phyloP scores from a whole-genome alignment of 2,888 invertebrate genomes.

The Lacanobia wlatinum region DNA sequence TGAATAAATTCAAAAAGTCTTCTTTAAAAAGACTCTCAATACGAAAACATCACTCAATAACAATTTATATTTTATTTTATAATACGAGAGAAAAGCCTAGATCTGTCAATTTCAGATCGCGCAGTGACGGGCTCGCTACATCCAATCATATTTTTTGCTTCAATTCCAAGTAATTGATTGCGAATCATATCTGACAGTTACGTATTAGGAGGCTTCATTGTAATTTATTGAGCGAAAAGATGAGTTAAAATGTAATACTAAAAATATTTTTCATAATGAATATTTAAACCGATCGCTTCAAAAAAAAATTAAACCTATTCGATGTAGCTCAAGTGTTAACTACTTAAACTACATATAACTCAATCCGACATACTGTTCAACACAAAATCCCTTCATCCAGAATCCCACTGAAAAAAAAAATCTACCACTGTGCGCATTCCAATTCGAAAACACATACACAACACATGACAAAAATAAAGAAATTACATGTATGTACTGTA shows the following conservation, averaged over 20 bases:
- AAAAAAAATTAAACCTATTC: not conserved
- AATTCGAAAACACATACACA: conserved; percentile 71
- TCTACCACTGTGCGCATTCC: conserved; percentile 69
- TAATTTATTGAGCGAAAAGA: conserved; percentile 46
- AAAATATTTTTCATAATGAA: not conserved
- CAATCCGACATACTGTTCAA: conserved; percentile 52
- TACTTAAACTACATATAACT: conserved; percentile 45
- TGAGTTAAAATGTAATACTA: conserved; percentile 24
- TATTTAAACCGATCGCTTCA: not conserved
- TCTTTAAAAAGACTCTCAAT: conserved; percentile 2
- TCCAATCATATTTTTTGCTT: conserved; percentile 53
- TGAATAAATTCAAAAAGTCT: conserved; percentile 8
- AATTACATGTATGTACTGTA: conserved; percentile 80
- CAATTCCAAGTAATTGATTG: conserved; percentile 60
- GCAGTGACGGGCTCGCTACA: conserved; percentile 45
- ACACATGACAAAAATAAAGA: conserved; percentile 64
- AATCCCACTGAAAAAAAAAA: conserved; percentile 52
- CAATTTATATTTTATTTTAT: conserved; percentile 46
- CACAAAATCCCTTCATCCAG: conserved; percentile 48
- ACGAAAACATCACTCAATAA: conserved; percentile 28
- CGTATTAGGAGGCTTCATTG: conserved; percentile 48
- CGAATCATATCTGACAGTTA: conserved; percentile 58
- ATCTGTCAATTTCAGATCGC: conserved; percentile 63
- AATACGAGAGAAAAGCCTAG: conserved; percentile 47
- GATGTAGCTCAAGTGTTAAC: conserved; percentile 14